Percentiles rank a stretch among this genome's conserved stretches.
Conservation (phyloP, 2,113 vertebrate species). For the Paracanthobrama guichenoti region DNA sequence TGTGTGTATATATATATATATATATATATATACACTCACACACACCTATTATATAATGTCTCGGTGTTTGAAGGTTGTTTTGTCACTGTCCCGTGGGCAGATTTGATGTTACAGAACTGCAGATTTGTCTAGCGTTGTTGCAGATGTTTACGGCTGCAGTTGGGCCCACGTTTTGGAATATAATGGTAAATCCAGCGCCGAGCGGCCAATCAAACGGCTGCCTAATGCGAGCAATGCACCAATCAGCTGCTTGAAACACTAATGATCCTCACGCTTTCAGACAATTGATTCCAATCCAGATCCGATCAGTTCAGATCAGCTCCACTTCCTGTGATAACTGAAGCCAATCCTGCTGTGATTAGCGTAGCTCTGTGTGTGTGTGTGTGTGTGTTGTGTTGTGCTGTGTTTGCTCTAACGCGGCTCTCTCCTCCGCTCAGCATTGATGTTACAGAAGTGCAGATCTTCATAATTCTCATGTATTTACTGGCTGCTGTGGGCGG, state of each 20-base stretch:
- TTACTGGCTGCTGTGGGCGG: slow-evolving; percentile 97
- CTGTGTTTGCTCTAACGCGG: slow-evolving; percentile 64
- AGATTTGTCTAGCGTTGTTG: slow-evolving; percentile 75
- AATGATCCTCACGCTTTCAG: neutral
- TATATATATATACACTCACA: too few species aligned
- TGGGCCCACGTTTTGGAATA: slow-evolving; percentile 80
- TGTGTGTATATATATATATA: too few species aligned
- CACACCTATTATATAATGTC: too few species aligned
- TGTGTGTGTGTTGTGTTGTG: slow-evolving; percentile 42
- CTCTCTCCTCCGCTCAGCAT: slow-evolving; percentile 88
- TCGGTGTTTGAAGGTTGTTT: neutral
- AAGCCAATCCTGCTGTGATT: slow-evolving; percentile 44
- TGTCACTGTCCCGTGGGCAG: slow-evolving; percentile 69
- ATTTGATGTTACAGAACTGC: slow-evolving; percentile 83
- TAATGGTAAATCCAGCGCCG: slow-evolving; percentile 72
- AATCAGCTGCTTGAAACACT: slow-evolving; percentile 55
- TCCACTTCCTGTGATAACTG: neutral
- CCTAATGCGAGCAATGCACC: slow-evolving; percentile 50
- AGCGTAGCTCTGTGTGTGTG: neutral
- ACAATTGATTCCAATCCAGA: neutral
- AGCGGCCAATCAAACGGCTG: slow-evolving; percentile 21
- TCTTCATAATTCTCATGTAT: slow-evolving; percentile 99
- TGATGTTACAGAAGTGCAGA: slow-evolving; percentile 99
- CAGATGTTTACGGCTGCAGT: slow-evolving; percentile 76
- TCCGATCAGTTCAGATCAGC: neutral